Percentiles rank a stretch among this genome's conserved stretches.
Conservation (phyloP, 2,797 vertebrate species). For the Myioborus melanocephalus region DNA sequence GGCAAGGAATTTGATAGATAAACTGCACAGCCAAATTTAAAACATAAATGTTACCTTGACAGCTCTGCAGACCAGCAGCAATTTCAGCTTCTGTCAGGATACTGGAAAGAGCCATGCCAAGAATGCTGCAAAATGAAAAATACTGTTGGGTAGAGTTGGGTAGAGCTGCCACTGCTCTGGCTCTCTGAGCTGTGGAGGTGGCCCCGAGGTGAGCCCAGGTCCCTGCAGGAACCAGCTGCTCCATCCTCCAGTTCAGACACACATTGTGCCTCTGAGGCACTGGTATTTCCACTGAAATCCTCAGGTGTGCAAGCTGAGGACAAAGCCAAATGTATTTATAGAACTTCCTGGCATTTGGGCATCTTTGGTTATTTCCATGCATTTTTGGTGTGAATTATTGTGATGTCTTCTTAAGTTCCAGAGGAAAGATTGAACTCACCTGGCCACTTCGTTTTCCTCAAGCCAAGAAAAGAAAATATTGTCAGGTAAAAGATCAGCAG, state of each 20-base stretch:
- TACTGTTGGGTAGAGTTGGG: background rate
- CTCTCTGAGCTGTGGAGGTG: background rate
- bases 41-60: constrained; percentile 73
- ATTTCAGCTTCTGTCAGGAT: constrained; percentile 80
- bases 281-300: background rate
- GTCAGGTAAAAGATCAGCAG: background rate
- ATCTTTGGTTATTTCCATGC: background rate
- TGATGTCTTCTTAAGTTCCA: background rate
- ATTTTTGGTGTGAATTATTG: background rate
- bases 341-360: background rate
- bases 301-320: background rate
- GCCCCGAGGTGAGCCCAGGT: background rate
- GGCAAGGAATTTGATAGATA: background rate
- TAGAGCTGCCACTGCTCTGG: background rate
- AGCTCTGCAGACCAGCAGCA: constrained; percentile 77
- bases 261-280: background rate
- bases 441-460: background rate
- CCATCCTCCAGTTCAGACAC: background rate
- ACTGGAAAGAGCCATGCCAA: constrained; percentile 77
- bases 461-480: background rate
- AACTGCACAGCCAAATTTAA: background rate
- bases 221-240: background rate
- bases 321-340: background rate
- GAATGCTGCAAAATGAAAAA: background rate
- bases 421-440: constrained; percentile 18